phyloP scores from a whole-genome alignment of 2,888 invertebrate species.

The Hartigia nigra region DNA sequence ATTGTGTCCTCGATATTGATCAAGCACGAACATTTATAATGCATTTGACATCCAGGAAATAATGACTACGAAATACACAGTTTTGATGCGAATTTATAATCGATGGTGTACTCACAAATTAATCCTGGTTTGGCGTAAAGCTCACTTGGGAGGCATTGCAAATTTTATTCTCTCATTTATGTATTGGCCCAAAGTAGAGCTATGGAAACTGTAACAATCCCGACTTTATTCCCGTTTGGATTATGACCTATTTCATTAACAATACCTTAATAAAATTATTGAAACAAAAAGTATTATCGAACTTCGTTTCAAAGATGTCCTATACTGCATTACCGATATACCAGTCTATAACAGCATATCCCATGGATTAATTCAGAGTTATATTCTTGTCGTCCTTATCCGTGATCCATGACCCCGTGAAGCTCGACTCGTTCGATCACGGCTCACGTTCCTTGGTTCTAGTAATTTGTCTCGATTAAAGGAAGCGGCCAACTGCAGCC shows the following conservation, averaged over 20 bases:
- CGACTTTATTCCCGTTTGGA: neutral
- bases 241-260: neutral
- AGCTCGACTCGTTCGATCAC: conserved; percentile 38
- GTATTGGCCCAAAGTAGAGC: neutral
- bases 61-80: conserved; percentile 47
- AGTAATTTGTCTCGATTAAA: conserved; percentile 54
- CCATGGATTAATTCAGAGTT: conserved; percentile 28
- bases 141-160: neutral
- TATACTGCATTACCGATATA: neutral
- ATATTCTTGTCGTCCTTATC: conserved; percentile 13
- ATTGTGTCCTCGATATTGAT: neutral
- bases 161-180: neutral
- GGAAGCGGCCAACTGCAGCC: conserved; percentile 24
- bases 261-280: neutral
- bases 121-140: conserved; percentile 11
- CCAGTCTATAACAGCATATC: neutral
- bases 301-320: neutral
- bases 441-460: conserved; percentile 38
- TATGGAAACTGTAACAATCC: neutral
- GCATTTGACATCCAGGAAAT: conserved; percentile 50
- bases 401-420: conserved; percentile 33
- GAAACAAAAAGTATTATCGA: neutral
- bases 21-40: conserved; percentile 32
- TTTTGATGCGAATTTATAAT: conserved; percentile 51
- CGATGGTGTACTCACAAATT: conserved; percentile 35